These are phyloP conservation scores for Hyposoter didymator DNA, from an alignment of 2,888 invertebrate genomes.

Conservation along the genomic window DNA sequence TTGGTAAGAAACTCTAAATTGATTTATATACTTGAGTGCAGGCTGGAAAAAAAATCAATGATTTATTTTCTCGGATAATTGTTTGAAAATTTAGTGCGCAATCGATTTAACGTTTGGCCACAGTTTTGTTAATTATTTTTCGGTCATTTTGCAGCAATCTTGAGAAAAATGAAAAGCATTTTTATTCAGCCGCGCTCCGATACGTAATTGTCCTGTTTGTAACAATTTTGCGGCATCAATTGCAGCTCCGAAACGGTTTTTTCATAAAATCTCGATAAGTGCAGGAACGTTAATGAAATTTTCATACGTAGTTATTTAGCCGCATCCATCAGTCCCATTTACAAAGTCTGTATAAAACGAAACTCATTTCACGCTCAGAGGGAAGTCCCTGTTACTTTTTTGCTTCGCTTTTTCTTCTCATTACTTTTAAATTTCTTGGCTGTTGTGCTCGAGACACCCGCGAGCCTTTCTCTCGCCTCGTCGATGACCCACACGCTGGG, in stretches of 20 bases:
- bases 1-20: slow-evolving; percentile 87
- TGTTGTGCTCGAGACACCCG: slow-evolving; percentile 25
- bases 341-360: slow-evolving; percentile 36
- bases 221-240: not conserved
- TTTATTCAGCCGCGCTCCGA: too few relatives aligned
- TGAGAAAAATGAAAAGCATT: too few relatives aligned
- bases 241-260: not conserved
- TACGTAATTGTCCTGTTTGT: not conserved
- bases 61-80: too few relatives aligned
- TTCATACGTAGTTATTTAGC: not conserved
- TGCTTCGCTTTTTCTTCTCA: slow-evolving; percentile 17
- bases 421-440: slow-evolving; percentile 30
- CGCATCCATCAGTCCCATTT: slow-evolving; percentile 7
- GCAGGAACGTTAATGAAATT: too few relatives aligned
- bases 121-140: too few relatives aligned
- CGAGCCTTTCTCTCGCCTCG: slow-evolving; percentile 33
- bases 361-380: slow-evolving; percentile 66
- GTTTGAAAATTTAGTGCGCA: too few relatives aligned
- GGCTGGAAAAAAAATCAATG: too few relatives aligned
- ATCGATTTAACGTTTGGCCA: too few relatives aligned
- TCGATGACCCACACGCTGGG: slow-evolving; percentile 44
- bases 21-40: too few relatives aligned
- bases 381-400: slow-evolving; percentile 30
- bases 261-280: not conserved
- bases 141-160: too few relatives aligned